phyloP scores from a whole-genome alignment of 2,888 invertebrate species.

The Brachyopa scutellaris region DNA sequence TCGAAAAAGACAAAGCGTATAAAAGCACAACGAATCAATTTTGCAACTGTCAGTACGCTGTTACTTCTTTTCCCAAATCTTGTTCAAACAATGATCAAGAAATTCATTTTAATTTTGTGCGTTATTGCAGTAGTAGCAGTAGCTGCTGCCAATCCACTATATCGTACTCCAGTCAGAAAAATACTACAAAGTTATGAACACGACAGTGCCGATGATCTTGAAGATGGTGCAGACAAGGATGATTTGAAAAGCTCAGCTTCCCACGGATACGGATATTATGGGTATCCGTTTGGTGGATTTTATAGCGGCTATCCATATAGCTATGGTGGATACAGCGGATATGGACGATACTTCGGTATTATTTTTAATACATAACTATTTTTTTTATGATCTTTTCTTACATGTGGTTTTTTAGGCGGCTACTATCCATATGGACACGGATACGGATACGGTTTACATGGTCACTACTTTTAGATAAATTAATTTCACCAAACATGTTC shows the following conservation, averaged over 20 bases:
- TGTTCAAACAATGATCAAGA: constrained; percentile 25
- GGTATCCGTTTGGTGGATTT: constrained; percentile 76
- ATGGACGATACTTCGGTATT: constrained; percentile 40
- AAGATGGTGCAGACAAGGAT: constrained; percentile 75
- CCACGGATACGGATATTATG: constrained; percentile 79
- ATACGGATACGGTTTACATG: constrained; percentile 77
- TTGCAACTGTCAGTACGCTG: constrained; percentile 20
- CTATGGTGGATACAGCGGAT: constrained; percentile 21
- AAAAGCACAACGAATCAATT: constrained; percentile 28
- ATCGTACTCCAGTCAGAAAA: neutral
- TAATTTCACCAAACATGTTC: too few relatives aligned
- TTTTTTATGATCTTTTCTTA: neutral
- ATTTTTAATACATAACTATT: neutral
- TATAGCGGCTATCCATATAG: constrained; percentile 73
- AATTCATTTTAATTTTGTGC: neutral
- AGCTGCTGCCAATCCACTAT: neutral
- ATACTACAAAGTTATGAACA: neutral
- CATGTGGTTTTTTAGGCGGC: too few relatives aligned
- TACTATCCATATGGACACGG: constrained; percentile 68
- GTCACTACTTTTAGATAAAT: constrained; percentile 77
- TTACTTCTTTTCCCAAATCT: neutral
- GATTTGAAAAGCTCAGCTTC: constrained; percentile 79
- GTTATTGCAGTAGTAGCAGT: neutral
- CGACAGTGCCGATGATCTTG: constrained; percentile 62
- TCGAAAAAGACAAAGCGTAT: constrained; percentile 20